Evolutionary conservation across 2,888 invertebrate genomes (phyloP), one percentile per base, ranked within the genome.

Genomic region (Conomelus anceps): DNA sequence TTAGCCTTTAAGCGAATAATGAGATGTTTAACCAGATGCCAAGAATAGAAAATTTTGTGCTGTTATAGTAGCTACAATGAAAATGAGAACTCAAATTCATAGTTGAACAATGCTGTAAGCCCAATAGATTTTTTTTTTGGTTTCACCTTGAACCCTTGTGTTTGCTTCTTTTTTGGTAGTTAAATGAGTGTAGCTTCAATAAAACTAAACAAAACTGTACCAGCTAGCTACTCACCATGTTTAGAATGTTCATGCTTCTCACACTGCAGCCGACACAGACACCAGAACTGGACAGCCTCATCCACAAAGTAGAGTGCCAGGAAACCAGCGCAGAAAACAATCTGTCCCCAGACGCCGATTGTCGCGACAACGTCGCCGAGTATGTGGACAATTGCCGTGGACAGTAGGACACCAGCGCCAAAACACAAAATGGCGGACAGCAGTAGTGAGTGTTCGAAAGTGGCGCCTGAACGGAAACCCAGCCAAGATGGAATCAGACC

Each of bases 371-470:
- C 95, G 94, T 97, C 97, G n/a, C 63, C 63, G 3, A 97, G 93
- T 94, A 97, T 96, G 93, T 97, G 97, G 22, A 96, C 94, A 34
- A 97, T 91, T 0, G 97, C 95, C 0, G 97, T 97, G 0, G 97
- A 95, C 4, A 97, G 93, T 4, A 97, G 94, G 23, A 97, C 96
- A 0, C 97, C 97, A 7, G 96, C 97, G 3, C 97, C 97, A 92
- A 97, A 97, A 92, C 97, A 97, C 0, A 97, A 94, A 9, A 97
- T 93, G 22, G 95, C 94, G 0, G 97, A 97, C 0, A 96, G 94
- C 0, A 95, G 92, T 1, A 97, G 92, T 0, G 96, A 96, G 23
- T 94, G 93, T 90, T 94, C 94, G 87, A 84, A 89, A 34, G 91
- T 91, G 0, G 91, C 91, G 1, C 63, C 63, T 0, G n/a, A 1